These are phyloP conservation scores for Lophotis ruficrista DNA, from an alignment of 2,113 vertebrate species.

Conservation along the genomic window DNA sequence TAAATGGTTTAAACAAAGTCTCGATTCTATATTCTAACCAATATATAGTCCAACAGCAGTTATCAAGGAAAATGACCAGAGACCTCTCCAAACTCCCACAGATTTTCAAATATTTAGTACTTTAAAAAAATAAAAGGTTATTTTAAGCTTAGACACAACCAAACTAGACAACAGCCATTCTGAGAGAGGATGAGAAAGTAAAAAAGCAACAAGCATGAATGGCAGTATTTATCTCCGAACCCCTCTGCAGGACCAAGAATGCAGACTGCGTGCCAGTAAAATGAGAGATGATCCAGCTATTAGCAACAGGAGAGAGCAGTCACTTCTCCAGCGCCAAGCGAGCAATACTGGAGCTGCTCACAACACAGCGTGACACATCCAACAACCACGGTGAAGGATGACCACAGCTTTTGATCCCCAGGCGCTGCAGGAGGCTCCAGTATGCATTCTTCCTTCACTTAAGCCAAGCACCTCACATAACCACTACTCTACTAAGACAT, in stretches of 20 bases:
- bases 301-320: neutral
- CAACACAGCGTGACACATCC: neutral
- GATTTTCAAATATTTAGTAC: neutral
- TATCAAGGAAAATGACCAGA: neutral
- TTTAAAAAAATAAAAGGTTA: neutral
- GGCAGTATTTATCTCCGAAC: constrained; percentile 2
- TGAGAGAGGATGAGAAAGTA: neutral
- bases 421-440: neutral
- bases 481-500: neutral
- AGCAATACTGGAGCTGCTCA: neutral
- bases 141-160: constrained; percentile 26
- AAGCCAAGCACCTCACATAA: neutral
- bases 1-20: neutral
- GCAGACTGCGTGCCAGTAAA: neutral
- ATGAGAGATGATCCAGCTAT: neutral
- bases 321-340: neutral
- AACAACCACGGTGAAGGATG: accelerated
- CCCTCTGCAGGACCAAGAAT: constrained; percentile 13
- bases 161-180: neutral
- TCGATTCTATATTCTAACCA: neutral
- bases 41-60: neutral
- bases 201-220: constrained; percentile 2
- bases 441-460: neutral
- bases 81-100: neutral
- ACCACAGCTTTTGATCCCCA: neutral